Percentiles rank a stretch among this genome's conserved stretches.
Evolutionary conservation across 2,888 invertebrate species (phyloP).

Genomic region (Synanthedon andrenaeformis): DNA sequence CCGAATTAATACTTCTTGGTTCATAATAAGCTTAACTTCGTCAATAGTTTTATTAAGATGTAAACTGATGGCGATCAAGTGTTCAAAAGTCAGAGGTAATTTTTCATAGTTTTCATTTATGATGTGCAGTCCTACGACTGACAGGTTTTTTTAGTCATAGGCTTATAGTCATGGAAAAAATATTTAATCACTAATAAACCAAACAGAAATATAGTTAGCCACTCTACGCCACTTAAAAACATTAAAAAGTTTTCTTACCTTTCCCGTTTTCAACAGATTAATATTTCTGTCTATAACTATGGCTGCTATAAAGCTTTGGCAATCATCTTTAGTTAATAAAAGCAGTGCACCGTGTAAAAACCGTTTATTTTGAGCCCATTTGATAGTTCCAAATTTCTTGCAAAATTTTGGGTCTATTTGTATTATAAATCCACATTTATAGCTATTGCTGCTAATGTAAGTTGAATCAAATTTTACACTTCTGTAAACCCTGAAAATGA

Average conservation of each 20-base stretch:
- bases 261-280: too few relatives aligned
- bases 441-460: background rate
- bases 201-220: conserved; percentile 5
- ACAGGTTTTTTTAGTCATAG: too few relatives aligned
- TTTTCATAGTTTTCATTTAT: too few relatives aligned
- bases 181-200: too few relatives aligned
- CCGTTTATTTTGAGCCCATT: conserved; percentile 60
- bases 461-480: background rate
- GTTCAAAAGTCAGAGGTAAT: too few relatives aligned
- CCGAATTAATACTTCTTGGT: too few relatives aligned
- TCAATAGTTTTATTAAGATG: too few relatives aligned
- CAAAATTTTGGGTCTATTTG: background rate
- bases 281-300: conserved; percentile 72
- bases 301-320: conserved; percentile 75
- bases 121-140: too few relatives aligned
- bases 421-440: background rate
- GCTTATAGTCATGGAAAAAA: too few relatives aligned
- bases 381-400: conserved; percentile 36
- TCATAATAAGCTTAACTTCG: too few relatives aligned
- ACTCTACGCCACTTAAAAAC: conserved; percentile 38
- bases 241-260: conserved; percentile 11
- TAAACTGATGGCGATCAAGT: too few relatives aligned
- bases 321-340: conserved; percentile 77
- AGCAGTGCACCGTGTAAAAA: conserved; percentile 79
- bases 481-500: background rate